Conservation (phyloP, 1,140 invertebrate species). For the Magallana angulata region DNA sequence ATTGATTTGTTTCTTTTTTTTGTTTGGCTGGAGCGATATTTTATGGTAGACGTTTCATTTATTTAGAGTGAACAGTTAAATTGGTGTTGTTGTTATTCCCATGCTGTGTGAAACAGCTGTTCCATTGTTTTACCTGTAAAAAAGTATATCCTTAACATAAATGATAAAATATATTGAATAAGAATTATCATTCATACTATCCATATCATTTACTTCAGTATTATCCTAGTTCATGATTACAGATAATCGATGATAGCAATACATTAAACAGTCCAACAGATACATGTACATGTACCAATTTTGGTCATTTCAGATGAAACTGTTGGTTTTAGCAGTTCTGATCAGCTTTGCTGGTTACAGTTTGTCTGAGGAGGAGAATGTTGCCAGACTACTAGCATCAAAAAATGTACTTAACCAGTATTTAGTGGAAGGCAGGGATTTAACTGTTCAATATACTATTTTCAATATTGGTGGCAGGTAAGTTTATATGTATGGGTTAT, state of each 20-base stretch:
- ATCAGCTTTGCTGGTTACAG: conserved; percentile 59
- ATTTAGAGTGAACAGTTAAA: too few relatives aligned
- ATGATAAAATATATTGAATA: too few relatives aligned
- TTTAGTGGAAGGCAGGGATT: conserved; percentile 98
- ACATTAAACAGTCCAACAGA: background rate
- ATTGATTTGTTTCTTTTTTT: too few relatives aligned
- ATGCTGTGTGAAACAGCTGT: too few relatives aligned
- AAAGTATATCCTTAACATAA: too few relatives aligned
- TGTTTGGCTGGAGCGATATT: too few relatives aligned
- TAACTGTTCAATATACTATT: conserved; percentile 91
- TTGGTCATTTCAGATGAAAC: conserved; percentile 63
- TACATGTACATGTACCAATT: background rate
- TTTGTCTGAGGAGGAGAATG: conserved; percentile 68
- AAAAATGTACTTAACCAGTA: conserved; percentile 94
- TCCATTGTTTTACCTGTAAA: too few relatives aligned
- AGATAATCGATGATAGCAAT: background rate
- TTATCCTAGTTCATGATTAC: background rate
- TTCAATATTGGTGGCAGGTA: conserved; percentile 83
- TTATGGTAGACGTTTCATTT: too few relatives aligned
- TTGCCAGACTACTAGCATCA: conserved; percentile 80
- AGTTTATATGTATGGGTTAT: conserved; percentile 4
- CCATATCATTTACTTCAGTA: too few relatives aligned
- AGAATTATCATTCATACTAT: too few relatives aligned
- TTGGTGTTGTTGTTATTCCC: too few relatives aligned
- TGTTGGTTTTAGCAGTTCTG: conserved; percentile 62